Base-by-base conservation (phyloP, 2,888 invertebrate species). In the Pyrochroa serraticornis region DNA sequence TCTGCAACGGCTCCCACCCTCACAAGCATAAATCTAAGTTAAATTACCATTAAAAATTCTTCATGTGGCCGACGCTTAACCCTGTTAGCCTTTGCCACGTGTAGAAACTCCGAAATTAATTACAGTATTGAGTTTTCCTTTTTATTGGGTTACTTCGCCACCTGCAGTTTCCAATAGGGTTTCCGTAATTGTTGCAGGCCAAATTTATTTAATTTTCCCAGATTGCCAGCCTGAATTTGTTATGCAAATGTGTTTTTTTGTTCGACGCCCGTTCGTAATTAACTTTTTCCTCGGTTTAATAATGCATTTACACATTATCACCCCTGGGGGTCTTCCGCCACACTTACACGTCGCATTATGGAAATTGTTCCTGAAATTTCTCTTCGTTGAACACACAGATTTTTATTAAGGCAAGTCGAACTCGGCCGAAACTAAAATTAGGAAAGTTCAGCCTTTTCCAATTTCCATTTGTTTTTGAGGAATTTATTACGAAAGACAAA, bases 101-200 rank as follows among this genome's bases (percentile, higher is more conserved):
- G 54, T 48, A 48, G 48, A 58, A 58, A 48, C 58, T 58, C 43
- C 34, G 39, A 53, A 58, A 58, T 58, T 58, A 58, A 58, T 58
- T 58, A 44, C 53, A 53, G 53, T 48, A 58, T 58, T 53, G 53
- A 54, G 49, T 58, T 58, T 54, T 56, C 42, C 48, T 48, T 55
- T 48, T 43, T 48, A 48, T 47, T 46, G 34, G 39, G 22, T 47
- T 53, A 38, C n/a, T 22, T 30, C 34, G 33, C 31, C 43, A 31
- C 51, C 43, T 52, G 52, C 52, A 52, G 32, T 44, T 44, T 44
- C 52, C 45, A 38, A 52, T 52, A 35, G 8, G 9, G 37, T 44
- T 22, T 31, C 6, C 30, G n/a, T 41, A 42, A 22, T 22, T 22
- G 22, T 22, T 22, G 22, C 45, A 39, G 31, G 12, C 31, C 10